Base-by-base conservation (phyloP, 2,888 invertebrate species). In the Parnassius glacialis region DNA sequence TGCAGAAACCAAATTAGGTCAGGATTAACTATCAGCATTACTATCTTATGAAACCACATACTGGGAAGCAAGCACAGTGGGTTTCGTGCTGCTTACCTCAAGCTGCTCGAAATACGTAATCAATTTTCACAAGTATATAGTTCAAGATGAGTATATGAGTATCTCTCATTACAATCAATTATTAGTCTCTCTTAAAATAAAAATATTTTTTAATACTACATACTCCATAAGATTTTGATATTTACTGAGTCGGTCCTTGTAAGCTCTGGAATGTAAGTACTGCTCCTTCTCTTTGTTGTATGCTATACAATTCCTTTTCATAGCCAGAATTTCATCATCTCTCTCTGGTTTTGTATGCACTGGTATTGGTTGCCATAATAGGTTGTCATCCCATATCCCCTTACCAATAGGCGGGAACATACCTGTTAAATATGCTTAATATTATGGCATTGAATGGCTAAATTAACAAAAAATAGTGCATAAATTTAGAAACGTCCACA, bases 341-440 rank as follows among this genome's bases (percentile, higher is more conserved):
- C 78, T 74, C 71, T 94, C 92, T 0, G 95, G 94, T 1, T 85
- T 71, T 0, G 96, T 95, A 71, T 96, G 96, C 0, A 96, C 92
- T 0, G 96, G 96, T 70, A 96, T 94, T 0, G 96, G 96, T 81
- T 96, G 95, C 96, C 96, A 96, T 52, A 83, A 74, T 5, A 95
- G 78, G 13, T 87, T 73, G 0, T 77, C 47, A 70, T 95, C 90
- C 95, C 96, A 96, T 7, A 85, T 60, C 70, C 94, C 91, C 2
- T 85, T 81, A 0, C 83, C 90, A 3, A 72, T 70, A 0, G 96
- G 95, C 5, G 95, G 94, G 79, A 94, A 96, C 57, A 96, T 77
- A 0, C 96, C 96, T 92, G 66, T 42, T 68, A 45, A 42, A 13
- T 43, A 48, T 12, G 59, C 25, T 57, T 20, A 13, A 13, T 9